phyloP scores from a whole-genome alignment of 2,113 vertebrate genomes.

The Sinocyclocheilus anshuiensis region DNA sequence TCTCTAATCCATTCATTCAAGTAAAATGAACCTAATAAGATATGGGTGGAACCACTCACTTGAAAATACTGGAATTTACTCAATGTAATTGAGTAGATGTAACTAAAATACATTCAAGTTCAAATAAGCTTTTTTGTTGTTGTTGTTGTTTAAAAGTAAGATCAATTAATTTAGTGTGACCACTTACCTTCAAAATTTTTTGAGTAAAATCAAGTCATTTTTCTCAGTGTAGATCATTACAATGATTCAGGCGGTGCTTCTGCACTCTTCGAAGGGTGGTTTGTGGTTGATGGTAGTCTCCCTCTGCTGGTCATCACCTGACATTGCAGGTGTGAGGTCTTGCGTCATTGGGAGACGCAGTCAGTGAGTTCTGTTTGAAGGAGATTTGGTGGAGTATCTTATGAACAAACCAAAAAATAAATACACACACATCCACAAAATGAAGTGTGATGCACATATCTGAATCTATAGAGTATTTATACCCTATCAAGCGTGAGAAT shows the following conservation, averaged over 20 bases:
- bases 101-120: too few species aligned
- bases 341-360: not conserved
- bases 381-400: not conserved
- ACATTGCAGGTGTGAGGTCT: not conserved
- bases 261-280: not conserved
- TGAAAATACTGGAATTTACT: too few species aligned
- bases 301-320: conserved; percentile 48
- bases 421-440: not conserved
- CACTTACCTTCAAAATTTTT: too few species aligned
- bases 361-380: not conserved
- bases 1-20: too few species aligned
- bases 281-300: conserved; percentile 48
- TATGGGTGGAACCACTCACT: too few species aligned
- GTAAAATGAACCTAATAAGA: too few species aligned
- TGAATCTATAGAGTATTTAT: not conserved
- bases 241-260: not conserved
- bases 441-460: not conserved
- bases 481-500: not conserved
- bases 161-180: too few species aligned
- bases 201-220: too few species aligned
- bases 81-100: too few species aligned
- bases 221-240: not conserved
- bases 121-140: too few species aligned
- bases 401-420: not conserved
- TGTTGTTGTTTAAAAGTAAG: too few species aligned